Percentiles rank a stretch among this genome's conserved stretches.
Conservation (phyloP, 2,797 vertebrate genomes). For the Cuniculus paca region DNA sequence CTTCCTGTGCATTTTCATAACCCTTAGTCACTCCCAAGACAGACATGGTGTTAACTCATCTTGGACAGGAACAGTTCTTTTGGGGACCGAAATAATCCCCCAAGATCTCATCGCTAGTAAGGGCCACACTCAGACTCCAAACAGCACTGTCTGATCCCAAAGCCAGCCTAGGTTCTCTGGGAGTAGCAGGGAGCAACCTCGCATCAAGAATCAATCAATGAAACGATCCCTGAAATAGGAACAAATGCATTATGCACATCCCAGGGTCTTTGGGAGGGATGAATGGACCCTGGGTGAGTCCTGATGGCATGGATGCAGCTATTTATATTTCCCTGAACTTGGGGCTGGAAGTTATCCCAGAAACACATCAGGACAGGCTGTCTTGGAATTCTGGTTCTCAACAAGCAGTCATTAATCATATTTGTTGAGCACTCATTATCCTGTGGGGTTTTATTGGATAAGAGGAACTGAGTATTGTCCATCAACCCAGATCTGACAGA, state of each 20-base stretch:
- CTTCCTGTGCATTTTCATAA: rapidly evolving
- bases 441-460: neutral
- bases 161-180: rapidly evolving
- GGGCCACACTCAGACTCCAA: too few species aligned
- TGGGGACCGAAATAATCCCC: neutral
- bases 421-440: neutral
- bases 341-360: neutral
- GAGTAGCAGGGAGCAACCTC: neutral
- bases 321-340: rapidly evolving
- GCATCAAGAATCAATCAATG: rapidly evolving
- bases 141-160: rapidly evolving
- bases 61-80: rapidly evolving
- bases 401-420: neutral
- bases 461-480: rapidly evolving
- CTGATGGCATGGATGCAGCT: rapidly evolving
- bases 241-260: too few species aligned
- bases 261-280: neutral
- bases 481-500: neutral
- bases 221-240: neutral
- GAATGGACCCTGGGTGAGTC: neutral
- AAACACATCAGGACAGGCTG: neutral
- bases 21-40: neutral
- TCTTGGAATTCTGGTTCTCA: neutral
- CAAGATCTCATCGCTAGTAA: rapidly evolving
- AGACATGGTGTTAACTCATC: rapidly evolving